Evolutionary conservation across 2,113 vertebrate species (phyloP).

Genomic region (Microtus oregoni): DNA sequence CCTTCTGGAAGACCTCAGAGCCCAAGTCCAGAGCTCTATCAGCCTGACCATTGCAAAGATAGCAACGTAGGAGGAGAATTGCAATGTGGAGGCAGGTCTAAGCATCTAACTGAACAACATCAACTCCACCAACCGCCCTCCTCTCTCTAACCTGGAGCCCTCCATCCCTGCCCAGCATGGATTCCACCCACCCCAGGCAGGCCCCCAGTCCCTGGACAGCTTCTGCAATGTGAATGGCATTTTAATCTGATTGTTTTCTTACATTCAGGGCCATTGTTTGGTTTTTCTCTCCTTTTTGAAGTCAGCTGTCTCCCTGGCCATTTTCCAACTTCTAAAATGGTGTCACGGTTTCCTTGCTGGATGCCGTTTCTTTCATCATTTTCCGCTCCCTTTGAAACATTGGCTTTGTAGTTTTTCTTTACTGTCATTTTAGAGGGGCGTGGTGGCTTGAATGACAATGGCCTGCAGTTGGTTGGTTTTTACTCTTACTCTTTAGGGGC

Average conservation of each 20-base stretch:
- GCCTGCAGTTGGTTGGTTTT: no score
- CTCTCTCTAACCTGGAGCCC: neutral
- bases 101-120: neutral
- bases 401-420: neutral
- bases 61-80: neutral
- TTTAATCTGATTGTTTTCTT: neutral
- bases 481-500: no score
- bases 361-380: neutral
- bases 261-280: fast-evolving
- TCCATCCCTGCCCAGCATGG: no score
- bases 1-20: neutral
- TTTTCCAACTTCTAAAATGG: neutral
- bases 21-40: neutral
- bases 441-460: neutral
- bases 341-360: neutral
- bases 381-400: neutral
- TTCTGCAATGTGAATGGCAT: neutral
- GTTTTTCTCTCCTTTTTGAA: neutral
- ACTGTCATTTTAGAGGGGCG: neutral
- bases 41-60: neutral
- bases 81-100: neutral
- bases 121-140: no score
- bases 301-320: neutral
- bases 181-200: neutral
- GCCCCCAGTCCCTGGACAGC: neutral